These are phyloP conservation scores for Lamproptera curius DNA, from an alignment of 2,888 invertebrate species.

Conservation along the genomic window DNA sequence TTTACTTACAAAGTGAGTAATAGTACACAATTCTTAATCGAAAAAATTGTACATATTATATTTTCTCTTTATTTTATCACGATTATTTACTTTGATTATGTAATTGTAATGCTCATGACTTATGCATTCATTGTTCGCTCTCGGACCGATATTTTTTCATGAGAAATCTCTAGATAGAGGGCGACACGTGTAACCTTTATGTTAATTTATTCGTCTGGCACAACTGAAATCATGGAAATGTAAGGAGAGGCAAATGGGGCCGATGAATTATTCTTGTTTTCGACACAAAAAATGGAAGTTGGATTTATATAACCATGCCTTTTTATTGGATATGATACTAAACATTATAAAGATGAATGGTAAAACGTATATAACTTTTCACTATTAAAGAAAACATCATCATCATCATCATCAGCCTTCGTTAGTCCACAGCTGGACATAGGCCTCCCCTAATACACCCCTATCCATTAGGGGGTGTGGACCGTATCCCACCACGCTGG, in stretches of 20 bases:
- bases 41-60: background rate
- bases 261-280: background rate
- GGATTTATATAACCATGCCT: background rate
- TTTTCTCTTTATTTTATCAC: background rate
- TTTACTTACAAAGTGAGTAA: no score
- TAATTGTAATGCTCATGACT: background rate
- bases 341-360: no score
- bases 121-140: background rate
- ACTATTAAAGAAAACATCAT: no score
- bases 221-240: background rate
- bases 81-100: background rate
- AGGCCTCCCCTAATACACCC: no score
- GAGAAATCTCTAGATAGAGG: background rate
- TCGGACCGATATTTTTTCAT: background rate
- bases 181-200: background rate
- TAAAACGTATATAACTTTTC: no score
- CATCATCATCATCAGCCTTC: no score
- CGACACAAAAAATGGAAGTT: background rate
- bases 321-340: no score
- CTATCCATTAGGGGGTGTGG: no score
- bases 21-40: background rate
- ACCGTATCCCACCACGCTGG: no score
- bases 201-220: slow-evolving; percentile 2
- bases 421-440: no score
- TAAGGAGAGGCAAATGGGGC: background rate